Evolutionary conservation across 2,113 vertebrate genomes (phyloP), one percentile per base, ranked within the genome.

Genomic region (Scomber scombrus): DNA sequence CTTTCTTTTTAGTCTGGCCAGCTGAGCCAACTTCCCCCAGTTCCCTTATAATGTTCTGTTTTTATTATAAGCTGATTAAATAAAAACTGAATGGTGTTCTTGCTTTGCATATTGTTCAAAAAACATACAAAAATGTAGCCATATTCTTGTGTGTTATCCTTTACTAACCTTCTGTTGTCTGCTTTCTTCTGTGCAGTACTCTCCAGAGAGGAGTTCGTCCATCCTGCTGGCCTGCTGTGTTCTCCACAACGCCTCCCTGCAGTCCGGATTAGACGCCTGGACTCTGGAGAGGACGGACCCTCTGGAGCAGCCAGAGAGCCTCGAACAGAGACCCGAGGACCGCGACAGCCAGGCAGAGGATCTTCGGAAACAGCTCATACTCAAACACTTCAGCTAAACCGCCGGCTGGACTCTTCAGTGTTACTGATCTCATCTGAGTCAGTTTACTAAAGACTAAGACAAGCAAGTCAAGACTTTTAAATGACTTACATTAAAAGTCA

Each of bases 211-310:
- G 88, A 98, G 97, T 69, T 96, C 97, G 3, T 95, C 96, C 89
- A 99, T 99, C 65, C 93, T 99, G 76, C 89, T 97, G 85, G 98
- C 98, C 64, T 99, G 98, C 84, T 99, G 98, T 0, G 97, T 99
- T 23, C 96, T 99, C 34, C 98, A 99, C 85, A 99, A 99, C 71
- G 96, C 97, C 78, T 97, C 97, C 0, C 90, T 99, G 78, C 95
- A 98, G 68, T 97, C 96, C 0, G 97, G 97, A 40, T 90, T 98
- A 78, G 97, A 98, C 0, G 94, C 97, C 69, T 98, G 97, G 97
- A 96, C 96, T 11, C 94, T 95, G 3, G 95, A 96, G 5, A 82
- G 94, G 58, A 85, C 94, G 0, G 96, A 94, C 56, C 95, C 94
- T 0, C 56, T 92, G 18, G 97, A 97, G 71, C 96, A 97, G 3